Conservation (phyloP, 2,888 invertebrate species). For the Ophraella communa region DNA sequence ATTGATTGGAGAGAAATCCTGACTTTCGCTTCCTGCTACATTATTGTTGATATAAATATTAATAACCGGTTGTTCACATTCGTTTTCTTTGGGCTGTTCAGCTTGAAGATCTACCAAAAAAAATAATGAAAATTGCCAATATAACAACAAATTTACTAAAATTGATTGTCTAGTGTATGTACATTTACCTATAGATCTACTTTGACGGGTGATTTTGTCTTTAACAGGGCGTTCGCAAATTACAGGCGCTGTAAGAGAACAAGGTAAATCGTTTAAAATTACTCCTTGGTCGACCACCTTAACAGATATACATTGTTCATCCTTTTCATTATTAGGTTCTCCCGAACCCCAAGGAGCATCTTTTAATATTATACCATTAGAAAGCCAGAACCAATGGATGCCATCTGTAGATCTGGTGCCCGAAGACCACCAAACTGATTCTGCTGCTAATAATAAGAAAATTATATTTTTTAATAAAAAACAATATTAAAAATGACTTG, state of each 20-base stretch:
- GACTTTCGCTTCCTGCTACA: background rate
- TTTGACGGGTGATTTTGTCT: background rate
- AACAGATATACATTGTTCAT: conserved; percentile 9
- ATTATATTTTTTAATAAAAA: background rate
- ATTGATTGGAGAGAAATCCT: background rate
- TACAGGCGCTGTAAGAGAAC: background rate
- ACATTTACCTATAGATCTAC: background rate
- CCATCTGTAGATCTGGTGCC: conserved; percentile 21
- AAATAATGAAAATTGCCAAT: background rate
- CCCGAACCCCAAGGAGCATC: background rate
- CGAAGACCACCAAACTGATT: conserved; percentile 22
- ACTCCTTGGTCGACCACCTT: background rate
- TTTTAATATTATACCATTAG: conserved; percentile 4
- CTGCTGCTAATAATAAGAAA: conserved; percentile 13
- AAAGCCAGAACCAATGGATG: conserved; percentile 20
- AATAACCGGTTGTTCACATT: conserved; percentile 12
- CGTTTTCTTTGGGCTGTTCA: background rate
- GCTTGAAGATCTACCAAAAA: background rate
- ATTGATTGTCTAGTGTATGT: background rate
- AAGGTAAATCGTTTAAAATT: conserved; percentile 16
- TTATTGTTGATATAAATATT: conserved; percentile 15
- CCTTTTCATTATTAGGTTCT: conserved; percentile 1
- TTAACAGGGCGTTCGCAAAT: conserved; percentile 14
- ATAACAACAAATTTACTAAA: background rate
- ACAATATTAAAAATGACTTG: too few species aligned